Evolutionary conservation across 2,797 vertebrate genomes (phyloP).

Genomic region (Oreortyx pictus): DNA sequence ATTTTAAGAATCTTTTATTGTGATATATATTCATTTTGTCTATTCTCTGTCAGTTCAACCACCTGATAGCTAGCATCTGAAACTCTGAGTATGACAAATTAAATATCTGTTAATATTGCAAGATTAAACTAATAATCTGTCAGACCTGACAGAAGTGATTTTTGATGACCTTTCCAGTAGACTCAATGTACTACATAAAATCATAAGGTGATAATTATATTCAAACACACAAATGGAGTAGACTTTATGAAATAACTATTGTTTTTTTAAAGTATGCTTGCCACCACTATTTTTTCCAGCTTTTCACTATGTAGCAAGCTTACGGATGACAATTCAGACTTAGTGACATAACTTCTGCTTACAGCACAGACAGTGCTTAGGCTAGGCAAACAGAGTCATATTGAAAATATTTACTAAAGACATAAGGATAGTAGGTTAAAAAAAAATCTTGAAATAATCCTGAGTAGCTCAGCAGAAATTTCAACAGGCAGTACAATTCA

Average conservation of each 20-base stretch:
- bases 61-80: not conserved
- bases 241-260: not conserved
- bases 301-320: not conserved
- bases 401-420: not conserved
- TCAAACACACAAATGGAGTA: not conserved
- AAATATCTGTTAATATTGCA: not conserved
- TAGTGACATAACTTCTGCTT: not conserved
- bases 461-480: not conserved
- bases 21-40: not conserved
- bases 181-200: not conserved
- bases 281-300: not conserved
- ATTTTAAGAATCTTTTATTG: not conserved
- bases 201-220: not conserved
- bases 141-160: not conserved
- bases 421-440: not conserved
- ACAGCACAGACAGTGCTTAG: not conserved
- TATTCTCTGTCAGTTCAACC: not conserved
- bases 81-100: not conserved
- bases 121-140: not conserved
- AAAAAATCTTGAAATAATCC: not conserved
- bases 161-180: not conserved
- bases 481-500: not conserved
- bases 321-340: not conserved
- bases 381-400: not conserved
- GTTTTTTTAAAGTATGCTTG: not conserved